Evolutionary conservation across 2,888 invertebrate species (phyloP).

Genomic region (Sycophila texana): DNA sequence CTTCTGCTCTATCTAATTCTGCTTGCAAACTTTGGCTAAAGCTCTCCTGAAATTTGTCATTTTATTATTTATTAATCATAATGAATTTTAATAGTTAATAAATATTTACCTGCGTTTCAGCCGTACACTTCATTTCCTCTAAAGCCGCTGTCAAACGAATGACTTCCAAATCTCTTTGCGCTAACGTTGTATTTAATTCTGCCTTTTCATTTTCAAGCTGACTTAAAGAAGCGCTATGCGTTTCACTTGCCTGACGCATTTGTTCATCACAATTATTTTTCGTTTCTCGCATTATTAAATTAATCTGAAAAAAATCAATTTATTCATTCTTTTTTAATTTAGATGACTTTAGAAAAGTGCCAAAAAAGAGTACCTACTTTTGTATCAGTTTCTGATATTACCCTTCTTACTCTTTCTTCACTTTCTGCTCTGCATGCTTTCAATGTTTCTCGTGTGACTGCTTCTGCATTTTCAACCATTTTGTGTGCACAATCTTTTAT

Average conservation of each 20-base stretch:
- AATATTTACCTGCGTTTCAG: slow-evolving; percentile 69
- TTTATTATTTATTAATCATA: slow-evolving; percentile 10
- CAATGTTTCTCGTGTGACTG: slow-evolving; percentile 67
- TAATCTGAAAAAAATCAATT: slow-evolving; percentile 60
- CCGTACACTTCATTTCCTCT: slow-evolving; percentile 67
- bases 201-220: slow-evolving; percentile 65
- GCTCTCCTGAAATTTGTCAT: slow-evolving; percentile 65
- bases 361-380: slow-evolving; percentile 63
- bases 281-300: slow-evolving; percentile 65
- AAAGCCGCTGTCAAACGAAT: slow-evolving; percentile 63
- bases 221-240: slow-evolving; percentile 62
- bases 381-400: slow-evolving; percentile 67
- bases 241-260: slow-evolving; percentile 65
- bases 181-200: slow-evolving; percentile 64
- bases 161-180: slow-evolving; percentile 66
- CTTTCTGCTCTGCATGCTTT: slow-evolving; percentile 68
- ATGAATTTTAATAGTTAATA: slow-evolving; percentile 3
- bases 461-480: slow-evolving; percentile 67
- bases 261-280: slow-evolving; percentile 66
- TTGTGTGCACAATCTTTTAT: slow-evolving; percentile 65
- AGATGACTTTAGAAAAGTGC: background rate
- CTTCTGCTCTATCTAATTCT: slow-evolving; percentile 71
- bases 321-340: background rate
- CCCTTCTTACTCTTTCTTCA: slow-evolving; percentile 67
- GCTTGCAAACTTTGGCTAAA: slow-evolving; percentile 72